phyloP scores from a whole-genome alignment of 2,113 vertebrate species.

The Procavia capensis region DNA sequence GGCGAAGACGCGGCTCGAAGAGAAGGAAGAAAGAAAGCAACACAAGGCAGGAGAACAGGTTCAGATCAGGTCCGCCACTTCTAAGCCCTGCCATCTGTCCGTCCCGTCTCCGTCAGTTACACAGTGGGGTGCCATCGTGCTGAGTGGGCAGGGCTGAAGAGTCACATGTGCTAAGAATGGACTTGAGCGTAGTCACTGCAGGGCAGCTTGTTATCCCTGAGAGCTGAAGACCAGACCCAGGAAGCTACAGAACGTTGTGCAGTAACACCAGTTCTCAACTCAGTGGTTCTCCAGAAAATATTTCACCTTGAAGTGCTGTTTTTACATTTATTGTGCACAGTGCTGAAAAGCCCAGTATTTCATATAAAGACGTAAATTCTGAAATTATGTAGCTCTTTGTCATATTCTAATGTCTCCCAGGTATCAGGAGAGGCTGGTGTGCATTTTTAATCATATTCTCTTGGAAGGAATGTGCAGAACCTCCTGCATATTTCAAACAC shows the following conservation, averaged over 20 bases:
- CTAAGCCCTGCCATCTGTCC: fast-evolving
- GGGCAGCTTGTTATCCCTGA: neutral
- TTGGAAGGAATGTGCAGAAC: conserved; percentile 33
- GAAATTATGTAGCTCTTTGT: conserved; percentile 58
- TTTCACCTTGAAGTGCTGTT: conserved; percentile 25
- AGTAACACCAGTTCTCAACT: neutral
- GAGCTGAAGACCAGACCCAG: neutral
- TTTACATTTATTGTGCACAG: conserved; percentile 35
- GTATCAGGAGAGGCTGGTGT: neutral
- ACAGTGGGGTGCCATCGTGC: neutral
- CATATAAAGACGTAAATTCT: conserved; percentile 62
- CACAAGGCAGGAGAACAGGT: neutral
- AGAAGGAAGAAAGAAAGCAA: neutral
- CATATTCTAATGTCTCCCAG: conserved; percentile 38
- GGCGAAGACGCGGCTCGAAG: neutral
- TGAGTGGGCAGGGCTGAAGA: neutral
- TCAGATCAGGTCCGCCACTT: neutral
- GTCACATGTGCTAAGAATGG: neutral
- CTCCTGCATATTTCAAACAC: conserved; percentile 68
- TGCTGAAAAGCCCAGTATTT: neutral
- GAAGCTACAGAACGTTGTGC: neutral
- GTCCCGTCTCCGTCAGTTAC: neutral
- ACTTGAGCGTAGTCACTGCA: neutral
- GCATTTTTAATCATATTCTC: conserved; percentile 59
- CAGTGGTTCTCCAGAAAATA: conserved; percentile 36